phyloP scores from a whole-genome alignment of 2,888 invertebrate species.

The Melipona beecheii region DNA sequence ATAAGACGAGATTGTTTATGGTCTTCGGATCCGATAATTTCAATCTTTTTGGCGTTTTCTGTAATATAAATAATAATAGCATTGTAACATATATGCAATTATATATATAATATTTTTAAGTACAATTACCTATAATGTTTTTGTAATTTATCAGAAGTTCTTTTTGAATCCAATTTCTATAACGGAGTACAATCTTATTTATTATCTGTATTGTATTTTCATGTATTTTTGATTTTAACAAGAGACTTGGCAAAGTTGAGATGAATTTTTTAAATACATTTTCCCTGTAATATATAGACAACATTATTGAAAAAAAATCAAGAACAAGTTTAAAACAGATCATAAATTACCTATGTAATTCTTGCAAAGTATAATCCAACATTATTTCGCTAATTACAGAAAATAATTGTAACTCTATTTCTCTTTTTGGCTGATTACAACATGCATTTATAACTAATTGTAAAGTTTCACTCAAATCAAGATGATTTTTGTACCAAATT shows the following conservation, averaged over 20 bases:
- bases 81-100: background rate
- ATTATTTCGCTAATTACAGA: constrained; percentile 84
- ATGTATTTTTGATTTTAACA: constrained; percentile 74
- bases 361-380: constrained; percentile 81
- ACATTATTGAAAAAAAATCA: background rate
- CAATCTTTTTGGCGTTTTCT: constrained; percentile 81
- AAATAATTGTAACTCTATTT: constrained; percentile 82
- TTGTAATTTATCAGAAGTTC: constrained; percentile 74
- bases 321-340: background rate
- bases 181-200: constrained; percentile 76
- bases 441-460: constrained; percentile 69
- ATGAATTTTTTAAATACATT: constrained; percentile 76
- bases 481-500: constrained; percentile 75
- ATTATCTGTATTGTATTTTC: constrained; percentile 78
- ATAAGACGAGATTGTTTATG: constrained; percentile 77
- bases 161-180: constrained; percentile 75
- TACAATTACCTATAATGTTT: constrained; percentile 76
- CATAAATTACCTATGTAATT: constrained; percentile 78
- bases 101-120: constrained; percentile 13
- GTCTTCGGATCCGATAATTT: constrained; percentile 76
- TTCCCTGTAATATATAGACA: constrained; percentile 68
- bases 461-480: constrained; percentile 73
- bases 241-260: constrained; percentile 74
- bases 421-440: constrained; percentile 68
- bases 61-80: constrained; percentile 58